Evolutionary conservation across 1,140 invertebrate genomes (phyloP), one percentile per base, ranked within the genome.

Genomic region (Hormaphis cornu): DNA sequence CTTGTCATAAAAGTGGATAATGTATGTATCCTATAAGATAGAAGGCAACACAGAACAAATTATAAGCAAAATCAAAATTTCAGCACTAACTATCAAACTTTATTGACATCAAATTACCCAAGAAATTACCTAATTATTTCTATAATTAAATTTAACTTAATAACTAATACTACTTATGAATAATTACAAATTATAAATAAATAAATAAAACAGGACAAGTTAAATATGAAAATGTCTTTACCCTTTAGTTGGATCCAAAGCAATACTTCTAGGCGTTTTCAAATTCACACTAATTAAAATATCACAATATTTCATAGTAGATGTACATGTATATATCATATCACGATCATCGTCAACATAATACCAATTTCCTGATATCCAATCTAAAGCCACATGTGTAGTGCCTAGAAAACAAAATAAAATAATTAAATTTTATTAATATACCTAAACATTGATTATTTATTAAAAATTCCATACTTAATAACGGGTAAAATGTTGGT

Each of bases 311-410:
- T 78, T 78, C 76, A 89, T 81, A 33, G 79, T 79, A 73, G 79
- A 80, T 69, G 81, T 84, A 79, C 85, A 95, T 73, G 86, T 80
- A 79, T 85, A 89, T 74, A 90, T 82, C 78, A 85, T 79, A 79
- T 89, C 83, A 75, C 85, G 78, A 73, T 82, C 79, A 78, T 86
- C 84, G 78, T 94, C 91, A 66, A 90, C 78, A 73, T 94, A 84
- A 79, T 95, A 96, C 84, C 91, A 88, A 77, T 90, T 92, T 71
- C 85, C 82, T 37, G 87, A 84, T 20, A 94, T 80, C 92, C 92
- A 95, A 77, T 95, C 92, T 70, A 90, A 80, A 3, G 88, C 85
- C 53, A 94, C 78, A 75, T 89, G 84, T 73, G 83, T 83, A 52
- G 89, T 83, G 66, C 83, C 84, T 86, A 74, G 61, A 79, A 76